These are phyloP conservation scores for Frankliniella intonsa DNA, from an alignment of 2,888 invertebrate genomes.

Conservation along the genomic window DNA sequence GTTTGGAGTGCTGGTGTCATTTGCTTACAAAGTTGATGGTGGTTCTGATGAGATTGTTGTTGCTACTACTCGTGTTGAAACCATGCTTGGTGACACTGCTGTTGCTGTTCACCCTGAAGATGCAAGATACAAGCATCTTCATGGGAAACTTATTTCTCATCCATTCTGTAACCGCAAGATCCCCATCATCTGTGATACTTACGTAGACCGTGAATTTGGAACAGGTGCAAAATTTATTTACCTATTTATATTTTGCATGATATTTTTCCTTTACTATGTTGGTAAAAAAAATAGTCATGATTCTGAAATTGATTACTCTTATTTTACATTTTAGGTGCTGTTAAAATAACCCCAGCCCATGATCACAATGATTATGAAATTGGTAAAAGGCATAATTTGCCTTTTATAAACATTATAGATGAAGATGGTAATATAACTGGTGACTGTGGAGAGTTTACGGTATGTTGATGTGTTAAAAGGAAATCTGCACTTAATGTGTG, in stretches of 20 bases:
- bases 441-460: slow-evolving; percentile 71
- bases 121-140: slow-evolving; percentile 70
- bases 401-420: slow-evolving; percentile 82
- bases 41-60: slow-evolving; percentile 72
- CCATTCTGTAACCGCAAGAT: slow-evolving; percentile 80
- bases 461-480: slow-evolving; percentile 42
- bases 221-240: slow-evolving; percentile 60
- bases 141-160: slow-evolving; percentile 79
- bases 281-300: not conserved
- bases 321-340: slow-evolving; percentile 64
- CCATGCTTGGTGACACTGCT: slow-evolving; percentile 96
- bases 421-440: slow-evolving; percentile 82
- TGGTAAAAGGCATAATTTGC: slow-evolving; percentile 80
- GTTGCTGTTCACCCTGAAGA: slow-evolving; percentile 97
- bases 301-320: slow-evolving; percentile 28
- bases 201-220: slow-evolving; percentile 93
- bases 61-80: slow-evolving; percentile 96
- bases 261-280: not conserved
- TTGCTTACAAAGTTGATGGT: slow-evolving; percentile 79
- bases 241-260: not conserved
- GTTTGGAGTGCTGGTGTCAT: slow-evolving; percentile 87
- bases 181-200: slow-evolving; percentile 86
- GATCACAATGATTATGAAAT: slow-evolving; percentile 96
- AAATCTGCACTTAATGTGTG: too few species aligned
- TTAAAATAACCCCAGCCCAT: slow-evolving; percentile 98